These are phyloP conservation scores for Danionella dracula DNA, from an alignment of 2,797 vertebrate genomes.

Conservation along the genomic window DNA sequence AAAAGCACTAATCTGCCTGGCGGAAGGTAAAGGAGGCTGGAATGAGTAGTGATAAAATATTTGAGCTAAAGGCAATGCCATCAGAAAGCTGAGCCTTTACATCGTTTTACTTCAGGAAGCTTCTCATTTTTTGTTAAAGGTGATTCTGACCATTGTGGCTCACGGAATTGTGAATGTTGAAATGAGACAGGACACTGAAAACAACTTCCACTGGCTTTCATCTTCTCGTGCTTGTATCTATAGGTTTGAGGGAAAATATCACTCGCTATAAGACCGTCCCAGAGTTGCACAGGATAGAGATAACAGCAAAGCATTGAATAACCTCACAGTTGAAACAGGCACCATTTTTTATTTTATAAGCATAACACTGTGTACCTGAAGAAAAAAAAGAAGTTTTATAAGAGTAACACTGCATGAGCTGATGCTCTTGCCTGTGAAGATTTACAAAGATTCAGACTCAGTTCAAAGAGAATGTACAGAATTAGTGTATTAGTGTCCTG, in stretches of 20 bases:
- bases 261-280: no score
- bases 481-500: no score
- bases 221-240: slow-evolving; percentile 36
- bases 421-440: no score
- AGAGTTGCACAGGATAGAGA: not conserved
- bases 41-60: slow-evolving; percentile 73
- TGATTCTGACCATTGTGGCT: slow-evolving; percentile 50
- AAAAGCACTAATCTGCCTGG: slow-evolving; percentile 79
- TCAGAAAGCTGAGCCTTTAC: slow-evolving; percentile 65
- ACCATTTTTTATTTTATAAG: no score
- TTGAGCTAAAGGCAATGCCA: slow-evolving; percentile 70
- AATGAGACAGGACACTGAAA: slow-evolving; percentile 38
- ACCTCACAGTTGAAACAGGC: no score
- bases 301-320: no score
- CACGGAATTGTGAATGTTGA: slow-evolving; percentile 32
- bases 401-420: no score
- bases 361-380: no score
- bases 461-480: no score
- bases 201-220: slow-evolving; percentile 48
- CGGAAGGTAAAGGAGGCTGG: slow-evolving; percentile 73
- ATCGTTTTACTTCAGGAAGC: slow-evolving; percentile 66
- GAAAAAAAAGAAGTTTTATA: no score
- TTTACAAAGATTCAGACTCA: no score
- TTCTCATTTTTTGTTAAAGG: slow-evolving; percentile 55
- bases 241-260: slow-evolving; percentile 52